Evolutionary conservation across 2,113 vertebrate species (phyloP), one percentile per base, ranked within the genome.

Genomic region (Sminthopsis crassicaudata): DNA sequence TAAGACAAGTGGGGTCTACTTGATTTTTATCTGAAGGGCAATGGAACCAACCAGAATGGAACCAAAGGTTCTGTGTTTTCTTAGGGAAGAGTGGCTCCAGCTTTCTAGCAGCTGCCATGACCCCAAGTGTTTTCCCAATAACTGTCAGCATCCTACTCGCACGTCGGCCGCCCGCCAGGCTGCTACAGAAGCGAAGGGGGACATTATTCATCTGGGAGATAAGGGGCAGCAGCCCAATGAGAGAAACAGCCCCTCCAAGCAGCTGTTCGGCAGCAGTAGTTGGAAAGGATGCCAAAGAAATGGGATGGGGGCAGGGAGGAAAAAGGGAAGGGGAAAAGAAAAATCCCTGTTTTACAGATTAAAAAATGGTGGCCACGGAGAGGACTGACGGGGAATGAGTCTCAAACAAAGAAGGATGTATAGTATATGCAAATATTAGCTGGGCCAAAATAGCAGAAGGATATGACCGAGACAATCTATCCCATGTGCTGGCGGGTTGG

Each of bases 131-230:
- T 98, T 98, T 97, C 97, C 94, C 92, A 96, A 90, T 97, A 97
- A 67, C 96, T 98, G 97, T 98, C 98, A 98, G 94, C 57, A 53
- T 98, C 97, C 96, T 95, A 95, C 96, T 94, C 67, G 89, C 53
- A 93, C 0, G 0, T 36, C 0, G 96, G 97, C 98, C 95, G 94
- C 97, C 94, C 0, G 96, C 98, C 98, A 98, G 96, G 97, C 97
- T 96, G 97, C 98, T 19, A 1, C 76, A 94, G 95, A 97, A 96
- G 98, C 96, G 96, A 98, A 97, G 97, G 94, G 96, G 96, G 96
- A 97, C 97, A 94, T 98, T 97, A 98, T 98, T 98, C 98, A 98
- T 98, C 92, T 36, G 97, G 97, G 97, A 98, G 97, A 98, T 97
- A 98, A 98, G 97, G 94, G 67, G 98, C 97, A 95, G 98, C 97